Evolutionary conservation across 2,113 vertebrate genomes (phyloP), one percentile per base, ranked within the genome.

Genomic region (Coregonus clupeaformis): DNA sequence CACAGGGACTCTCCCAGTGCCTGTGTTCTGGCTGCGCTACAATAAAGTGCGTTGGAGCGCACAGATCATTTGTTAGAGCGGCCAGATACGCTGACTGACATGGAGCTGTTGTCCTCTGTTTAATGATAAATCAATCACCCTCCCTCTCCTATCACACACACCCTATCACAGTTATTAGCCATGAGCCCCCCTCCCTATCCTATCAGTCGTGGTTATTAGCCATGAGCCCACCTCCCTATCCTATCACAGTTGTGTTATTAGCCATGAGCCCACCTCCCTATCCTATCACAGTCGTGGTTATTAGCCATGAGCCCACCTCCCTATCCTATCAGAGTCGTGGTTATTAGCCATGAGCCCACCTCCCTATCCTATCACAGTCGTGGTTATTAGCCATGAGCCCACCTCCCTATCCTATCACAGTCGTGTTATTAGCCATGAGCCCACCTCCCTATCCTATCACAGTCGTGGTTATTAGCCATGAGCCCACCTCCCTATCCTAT

Each of bases 31-130:
- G 93, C 95, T 92, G 93, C 82, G 84, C 93, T 94, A 94, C 95
- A 98, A 95, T 94, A 95, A 95, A 95, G 92, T 92, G 91, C 94
- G 94, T 91, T 94, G 88, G 91, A 94, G n/a, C n/a, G 94, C 94
- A 92, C 94, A 94, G 87, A 91, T 94, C 92, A 94, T 96, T 96
- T 96, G 94, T 95, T 94, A 94, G 89, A 91, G 88, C 84, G 85
- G 75, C 82, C 62, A 68, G 87, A 90, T 90, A 86, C 89, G 92
- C 91, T 91, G 88, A 93, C 91, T 91, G 80, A 49, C 47, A 49
- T 5, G 89, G 92, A 89, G 89, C 79, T 91, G 89, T 91, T 92
- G 88, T 88, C 92, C 89, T 86, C 89, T 78, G 86, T 89, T 68
- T 91, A 90, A 90, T 86, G 84, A 92, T 91, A 91, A 92, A 92